These are phyloP conservation scores for Oncorhynchus keta DNA, from an alignment of 2,113 vertebrate species.

Conservation along the genomic window DNA sequence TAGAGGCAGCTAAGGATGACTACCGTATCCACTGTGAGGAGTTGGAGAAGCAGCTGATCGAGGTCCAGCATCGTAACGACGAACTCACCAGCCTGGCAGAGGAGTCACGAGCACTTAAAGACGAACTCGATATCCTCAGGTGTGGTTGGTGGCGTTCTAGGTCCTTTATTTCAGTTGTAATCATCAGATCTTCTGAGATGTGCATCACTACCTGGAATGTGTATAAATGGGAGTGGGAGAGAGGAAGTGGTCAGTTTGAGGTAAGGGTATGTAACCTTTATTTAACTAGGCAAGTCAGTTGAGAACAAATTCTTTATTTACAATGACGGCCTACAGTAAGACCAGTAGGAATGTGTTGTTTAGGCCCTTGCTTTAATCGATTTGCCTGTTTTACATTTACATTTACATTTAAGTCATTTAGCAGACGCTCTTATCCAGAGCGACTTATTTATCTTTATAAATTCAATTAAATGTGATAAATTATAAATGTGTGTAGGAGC, in stretches of 20 bases:
- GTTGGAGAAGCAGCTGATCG: conserved; percentile 91
- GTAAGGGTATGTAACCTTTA: no score
- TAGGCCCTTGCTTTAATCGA: not conserved
- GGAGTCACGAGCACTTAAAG: conserved; percentile 91
- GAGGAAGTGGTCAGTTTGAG: not conserved
- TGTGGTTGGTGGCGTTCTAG: conserved; percentile 27
- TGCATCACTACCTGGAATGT: not conserved
- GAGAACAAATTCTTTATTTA: no score
- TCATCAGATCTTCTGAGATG: not conserved
- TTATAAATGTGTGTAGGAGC: conserved; percentile 56
- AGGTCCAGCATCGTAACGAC: conserved; percentile 92
- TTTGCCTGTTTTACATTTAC: no score
- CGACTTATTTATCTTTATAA: no score
- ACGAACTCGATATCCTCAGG: conserved; percentile 95
- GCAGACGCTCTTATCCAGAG: no score
- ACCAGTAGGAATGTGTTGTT: not conserved
- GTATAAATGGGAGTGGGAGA: not conserved
- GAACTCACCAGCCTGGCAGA: conserved; percentile 92
- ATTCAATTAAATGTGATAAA: no score
- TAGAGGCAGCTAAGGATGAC: conserved; percentile 97
- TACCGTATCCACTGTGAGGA: conserved; percentile 97
- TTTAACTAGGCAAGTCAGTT: no score
- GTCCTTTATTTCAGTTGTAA: not conserved
- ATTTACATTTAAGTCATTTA: no score
- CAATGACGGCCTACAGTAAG: no score